Evolutionary conservation across 1,140 invertebrate species (phyloP).

Genomic region (Ctenoplectra terminalis): DNA sequence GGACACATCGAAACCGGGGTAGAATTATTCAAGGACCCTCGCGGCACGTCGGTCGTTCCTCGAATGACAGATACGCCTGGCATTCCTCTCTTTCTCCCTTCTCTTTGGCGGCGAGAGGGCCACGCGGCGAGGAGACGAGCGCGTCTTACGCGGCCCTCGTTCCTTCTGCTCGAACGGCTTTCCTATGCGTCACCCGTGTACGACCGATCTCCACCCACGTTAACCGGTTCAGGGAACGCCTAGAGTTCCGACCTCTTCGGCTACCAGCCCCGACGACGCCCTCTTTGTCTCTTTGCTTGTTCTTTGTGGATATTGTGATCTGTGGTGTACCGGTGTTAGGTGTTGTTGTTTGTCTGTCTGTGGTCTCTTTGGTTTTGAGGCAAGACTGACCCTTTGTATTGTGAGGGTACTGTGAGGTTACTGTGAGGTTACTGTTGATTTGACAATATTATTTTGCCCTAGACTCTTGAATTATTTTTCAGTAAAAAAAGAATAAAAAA

Average conservation of each 20-base stretch:
- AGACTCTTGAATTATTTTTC: no score
- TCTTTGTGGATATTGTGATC: not conserved
- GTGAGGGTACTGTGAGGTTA: no score
- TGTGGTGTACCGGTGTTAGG: not conserved
- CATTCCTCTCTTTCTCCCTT: conserved; percentile 43
- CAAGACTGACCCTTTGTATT: no score
- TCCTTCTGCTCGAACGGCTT: conserved; percentile 53
- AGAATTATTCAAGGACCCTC: conserved; percentile 51
- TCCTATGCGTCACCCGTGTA: conserved; percentile 69
- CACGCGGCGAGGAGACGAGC: conserved; percentile 42
- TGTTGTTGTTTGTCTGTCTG: no score
- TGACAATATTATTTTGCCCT: no score
- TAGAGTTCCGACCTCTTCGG: not conserved
- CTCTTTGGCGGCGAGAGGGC: not conserved
- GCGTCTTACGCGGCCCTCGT: conserved; percentile 26
- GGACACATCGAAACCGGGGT: not conserved
- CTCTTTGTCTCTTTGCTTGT: not conserved
- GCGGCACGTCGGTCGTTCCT: conserved; percentile 68
- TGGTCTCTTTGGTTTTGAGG: no score
- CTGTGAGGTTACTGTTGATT: no score
- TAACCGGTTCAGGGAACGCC: conserved; percentile 28
- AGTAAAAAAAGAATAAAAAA: no score
- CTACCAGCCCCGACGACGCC: not conserved
- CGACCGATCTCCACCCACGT: conserved; percentile 67
- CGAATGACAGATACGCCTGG: conserved; percentile 73